Evolutionary conservation across 2,113 vertebrate genomes (phyloP), one percentile per base, ranked within the genome.

Genomic region (Nematolebias whitei): DNA sequence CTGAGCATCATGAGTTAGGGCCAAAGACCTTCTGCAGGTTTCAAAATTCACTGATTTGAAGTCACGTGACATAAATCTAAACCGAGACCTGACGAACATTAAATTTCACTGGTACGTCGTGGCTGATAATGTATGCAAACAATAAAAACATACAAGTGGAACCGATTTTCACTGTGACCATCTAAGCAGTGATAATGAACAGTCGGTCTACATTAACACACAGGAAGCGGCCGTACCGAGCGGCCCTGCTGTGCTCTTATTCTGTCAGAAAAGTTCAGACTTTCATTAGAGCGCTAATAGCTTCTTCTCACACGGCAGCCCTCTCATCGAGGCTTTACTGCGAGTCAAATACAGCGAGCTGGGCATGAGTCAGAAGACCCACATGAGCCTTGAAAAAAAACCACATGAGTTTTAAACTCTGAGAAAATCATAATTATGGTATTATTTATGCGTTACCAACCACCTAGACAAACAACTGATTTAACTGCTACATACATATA

Each of bases 1-100:
- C 98, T 99, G 76, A 80, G 20, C 29, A 23, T 48, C 64, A 16
- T 29, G 56, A 20, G 91, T 98, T 86, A 97, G 95, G 88, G 93
- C 76, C 87, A 88, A 43, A 55, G 7, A 59, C 3, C 5, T 10
- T 41, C 32, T 70, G 44, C 4, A 40, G 3, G 40, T 18, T 43
- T 75, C 15, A 73, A 2, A 45, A 1, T 6, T n/a, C 1, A 19
- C 43, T 13, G 23, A 14, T 24, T 47, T 22, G 0, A 22, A 2
- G 3, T 57, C 48, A 13, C 49, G n/a, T 18, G 11, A 55, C 20
- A 58, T 41, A 18, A 20, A 47, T 3, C n/a, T 47, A 20, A 47
- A 19, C 16, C 6, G 20, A 20, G 15, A 77, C 38, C 44, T 57
- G 13, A 78, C 63, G 26, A 51, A 35, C 59, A 26, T 66, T 68